Evolutionary conservation across 2,888 invertebrate species (phyloP).

Genomic region (Rhaphigaster nebulosa): DNA sequence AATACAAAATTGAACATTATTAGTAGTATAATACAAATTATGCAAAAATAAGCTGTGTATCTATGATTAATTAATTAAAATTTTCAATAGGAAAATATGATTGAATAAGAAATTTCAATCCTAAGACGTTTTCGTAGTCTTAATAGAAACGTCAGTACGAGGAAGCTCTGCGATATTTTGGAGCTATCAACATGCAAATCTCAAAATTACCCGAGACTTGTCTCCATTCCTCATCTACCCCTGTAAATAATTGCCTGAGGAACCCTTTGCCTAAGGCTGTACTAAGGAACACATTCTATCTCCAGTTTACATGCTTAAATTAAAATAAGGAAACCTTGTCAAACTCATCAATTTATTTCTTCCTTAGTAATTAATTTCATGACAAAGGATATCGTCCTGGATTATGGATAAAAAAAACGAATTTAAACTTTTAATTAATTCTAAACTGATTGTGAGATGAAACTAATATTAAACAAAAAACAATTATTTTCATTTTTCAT

Average conservation of each 20-base stretch:
- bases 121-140: not conserved
- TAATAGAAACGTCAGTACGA: conserved; percentile 46
- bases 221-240: conserved; percentile 51
- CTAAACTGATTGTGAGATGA: no score
- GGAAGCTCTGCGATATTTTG: conserved; percentile 23
- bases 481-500: no score
- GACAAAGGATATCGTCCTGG: not conserved
- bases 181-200: conserved; percentile 56
- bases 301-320: conserved; percentile 1
- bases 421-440: no score
- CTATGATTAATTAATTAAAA: not conserved
- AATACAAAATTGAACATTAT: no score
- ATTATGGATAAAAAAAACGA: no score
- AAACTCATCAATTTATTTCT: not conserved
- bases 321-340: not conserved
- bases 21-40: no score
- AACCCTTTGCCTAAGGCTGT: not conserved
- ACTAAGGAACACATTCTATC: not conserved
- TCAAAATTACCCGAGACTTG: conserved; percentile 50
- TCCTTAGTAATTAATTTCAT: not conserved
- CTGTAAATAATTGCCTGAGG: conserved; percentile 47
- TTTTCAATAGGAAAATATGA: not conserved
- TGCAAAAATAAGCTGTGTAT: no score
- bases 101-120: conserved; percentile 10
- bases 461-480: no score